Evolutionary conservation across 1,140 invertebrate genomes (phyloP).

Genomic region (Babylonia areolata): DNA sequence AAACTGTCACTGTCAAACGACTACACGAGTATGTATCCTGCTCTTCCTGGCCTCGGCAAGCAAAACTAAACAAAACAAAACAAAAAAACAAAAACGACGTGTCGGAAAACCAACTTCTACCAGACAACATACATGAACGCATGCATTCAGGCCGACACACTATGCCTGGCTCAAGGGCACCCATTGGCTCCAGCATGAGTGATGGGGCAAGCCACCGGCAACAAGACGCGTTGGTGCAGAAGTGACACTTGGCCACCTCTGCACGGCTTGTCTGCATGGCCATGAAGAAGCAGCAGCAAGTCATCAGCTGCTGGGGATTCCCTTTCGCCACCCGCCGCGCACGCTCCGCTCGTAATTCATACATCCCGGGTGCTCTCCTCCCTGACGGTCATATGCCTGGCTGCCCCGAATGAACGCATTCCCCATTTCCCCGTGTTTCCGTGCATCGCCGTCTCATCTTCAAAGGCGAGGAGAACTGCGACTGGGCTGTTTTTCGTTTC

Average conservation of each 20-base stretch:
- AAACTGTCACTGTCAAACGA: neutral
- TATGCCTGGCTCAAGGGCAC: neutral
- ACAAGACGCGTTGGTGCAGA: neutral
- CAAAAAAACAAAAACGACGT: no score
- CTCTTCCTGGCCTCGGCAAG: neutral
- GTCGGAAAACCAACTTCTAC: neutral
- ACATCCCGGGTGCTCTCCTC: neutral
- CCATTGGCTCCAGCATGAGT: neutral
- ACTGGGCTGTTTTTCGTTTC: neutral
- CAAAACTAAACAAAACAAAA: no score
- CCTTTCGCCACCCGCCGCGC: neutral
- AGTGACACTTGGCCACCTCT: neutral
- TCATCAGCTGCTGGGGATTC: neutral
- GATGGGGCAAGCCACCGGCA: neutral
- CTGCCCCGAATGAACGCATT: neutral
- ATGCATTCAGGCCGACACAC: no score
- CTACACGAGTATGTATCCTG: neutral
- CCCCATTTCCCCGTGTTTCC: neutral
- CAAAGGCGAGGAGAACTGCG: neutral
- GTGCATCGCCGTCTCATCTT: neutral
- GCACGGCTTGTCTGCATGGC: neutral
- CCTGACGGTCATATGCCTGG: neutral
- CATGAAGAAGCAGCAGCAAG: neutral
- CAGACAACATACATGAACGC: no score
- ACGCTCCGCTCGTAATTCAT: conserved; percentile 1